phyloP scores from a whole-genome alignment of 2,113 vertebrate species.

The Peromyscus maniculatus region DNA sequence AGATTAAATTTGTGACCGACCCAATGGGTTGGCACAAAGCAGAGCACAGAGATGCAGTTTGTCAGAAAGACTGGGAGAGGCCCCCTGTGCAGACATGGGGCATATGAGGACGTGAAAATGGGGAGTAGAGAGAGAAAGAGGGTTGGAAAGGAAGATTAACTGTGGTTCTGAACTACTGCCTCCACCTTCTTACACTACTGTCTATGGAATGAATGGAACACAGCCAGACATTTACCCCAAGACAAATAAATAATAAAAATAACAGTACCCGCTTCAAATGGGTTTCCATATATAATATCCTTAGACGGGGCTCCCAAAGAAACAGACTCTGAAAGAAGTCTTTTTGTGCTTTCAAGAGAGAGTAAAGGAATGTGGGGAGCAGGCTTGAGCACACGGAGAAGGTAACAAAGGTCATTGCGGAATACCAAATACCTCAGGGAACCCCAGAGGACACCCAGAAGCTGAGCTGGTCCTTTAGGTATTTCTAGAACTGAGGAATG shows the following conservation, averaged over 20 bases:
- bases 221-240: not conserved
- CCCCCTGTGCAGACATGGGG: rapidly evolving
- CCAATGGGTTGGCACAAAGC: not conserved
- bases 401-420: not conserved
- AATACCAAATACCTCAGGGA: too few species aligned
- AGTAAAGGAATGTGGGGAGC: not conserved
- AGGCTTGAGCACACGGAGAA: not conserved
- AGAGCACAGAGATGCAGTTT: rapidly evolving
- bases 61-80: not conserved
- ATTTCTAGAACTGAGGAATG: not conserved
- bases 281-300: not conserved
- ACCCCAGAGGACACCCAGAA: not conserved
- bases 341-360: not conserved
- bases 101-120: not conserved
- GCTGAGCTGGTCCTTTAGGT: not conserved
- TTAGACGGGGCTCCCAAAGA: not conserved
- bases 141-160: not conserved
- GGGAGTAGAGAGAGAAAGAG: not conserved
- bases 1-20: not conserved
- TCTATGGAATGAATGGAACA: not conserved
- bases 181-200: not conserved
- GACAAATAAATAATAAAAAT: not conserved
- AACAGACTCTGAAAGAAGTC: not conserved
- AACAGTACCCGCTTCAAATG: not conserved
- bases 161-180: not conserved